A percentile compares a stretch with the other conserved stretches of the same genome.
phyloP scores from a whole-genome alignment of 2,113 vertebrate genomes.

The human (Homo sapiens) region DNA sequence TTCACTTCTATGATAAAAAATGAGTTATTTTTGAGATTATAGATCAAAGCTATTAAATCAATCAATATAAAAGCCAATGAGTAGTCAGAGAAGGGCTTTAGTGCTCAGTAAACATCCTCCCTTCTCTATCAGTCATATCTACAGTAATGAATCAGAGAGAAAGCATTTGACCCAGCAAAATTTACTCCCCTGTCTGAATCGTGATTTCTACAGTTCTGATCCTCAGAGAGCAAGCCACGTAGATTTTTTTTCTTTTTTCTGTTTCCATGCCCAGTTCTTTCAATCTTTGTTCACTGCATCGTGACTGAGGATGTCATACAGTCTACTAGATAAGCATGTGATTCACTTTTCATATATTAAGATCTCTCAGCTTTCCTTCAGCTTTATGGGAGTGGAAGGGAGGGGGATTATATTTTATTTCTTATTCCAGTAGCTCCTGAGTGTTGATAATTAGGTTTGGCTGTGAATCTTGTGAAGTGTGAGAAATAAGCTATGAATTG shows the following conservation, averaged over 20 bases:
- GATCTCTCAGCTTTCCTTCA: background rate
- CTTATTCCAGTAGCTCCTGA: background rate
- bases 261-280: background rate
- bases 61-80: conserved; percentile 53
- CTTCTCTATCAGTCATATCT: background rate
- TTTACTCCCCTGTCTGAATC: background rate
- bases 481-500: background rate
- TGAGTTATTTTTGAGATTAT: conserved; percentile 63
- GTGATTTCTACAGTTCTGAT: background rate
- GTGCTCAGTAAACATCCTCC: conserved; percentile 28
- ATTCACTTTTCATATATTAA: background rate
- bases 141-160: conserved; percentile 67
- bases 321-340: background rate
- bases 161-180: conserved; percentile 50
- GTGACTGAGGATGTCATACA: background rate
- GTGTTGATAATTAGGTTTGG: background rate
- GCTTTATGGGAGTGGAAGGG: background rate
- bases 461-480: background rate
- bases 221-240: background rate
- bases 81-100: background rate
- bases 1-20: conserved; percentile 21
- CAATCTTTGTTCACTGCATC: background rate
- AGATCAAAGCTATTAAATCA: conserved; percentile 67
- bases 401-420: background rate
- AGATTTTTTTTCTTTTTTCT: conserved; percentile 2